phyloP scores from a whole-genome alignment of 2,797 vertebrate species.

The Danio aesculapii region DNA sequence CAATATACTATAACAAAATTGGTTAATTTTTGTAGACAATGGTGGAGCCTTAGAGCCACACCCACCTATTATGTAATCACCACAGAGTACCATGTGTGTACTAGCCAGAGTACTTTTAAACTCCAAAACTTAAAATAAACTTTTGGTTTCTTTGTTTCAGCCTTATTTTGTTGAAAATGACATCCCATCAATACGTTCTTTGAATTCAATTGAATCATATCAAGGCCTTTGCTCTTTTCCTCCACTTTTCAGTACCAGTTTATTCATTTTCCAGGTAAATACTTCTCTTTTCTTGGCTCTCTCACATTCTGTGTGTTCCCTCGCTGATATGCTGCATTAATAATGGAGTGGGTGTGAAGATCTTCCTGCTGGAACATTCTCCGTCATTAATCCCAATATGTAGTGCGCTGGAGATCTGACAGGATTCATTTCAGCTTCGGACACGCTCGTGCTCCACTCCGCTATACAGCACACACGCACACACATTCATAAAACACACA shows the following conservation, averaged over 20 bases:
- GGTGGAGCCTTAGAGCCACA: too few species aligned
- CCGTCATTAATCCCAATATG: constrained; percentile 70
- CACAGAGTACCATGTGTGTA: too few species aligned
- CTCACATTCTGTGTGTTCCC: neutral
- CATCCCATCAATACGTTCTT: neutral
- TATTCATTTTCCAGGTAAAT: neutral
- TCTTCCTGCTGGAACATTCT: constrained; percentile 61
- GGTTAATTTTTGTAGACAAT: too few species aligned
- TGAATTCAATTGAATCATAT: too few species aligned
- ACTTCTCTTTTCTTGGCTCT: constrained; percentile 2
- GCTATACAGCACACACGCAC: constrained; percentile 17
- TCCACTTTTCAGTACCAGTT: neutral
- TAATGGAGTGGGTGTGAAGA: constrained; percentile 68
- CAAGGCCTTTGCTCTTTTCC: neutral
- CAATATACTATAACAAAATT: too few species aligned
- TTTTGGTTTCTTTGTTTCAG: too few species aligned
- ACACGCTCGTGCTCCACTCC: constrained; percentile 53
- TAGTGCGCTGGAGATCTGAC: constrained; percentile 61
- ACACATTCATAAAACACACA: constrained; percentile 17
- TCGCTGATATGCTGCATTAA: constrained; percentile 62
- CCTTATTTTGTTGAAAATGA: too few species aligned
- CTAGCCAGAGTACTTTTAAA: too few species aligned
- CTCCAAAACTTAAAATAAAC: too few species aligned
- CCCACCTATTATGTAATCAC: too few species aligned
- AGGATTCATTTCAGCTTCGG: constrained; percentile 60